Evolutionary conservation across 2,888 invertebrate genomes (phyloP), one percentile per base, ranked within the genome.

Genomic region (Cheilosia urbana): DNA sequence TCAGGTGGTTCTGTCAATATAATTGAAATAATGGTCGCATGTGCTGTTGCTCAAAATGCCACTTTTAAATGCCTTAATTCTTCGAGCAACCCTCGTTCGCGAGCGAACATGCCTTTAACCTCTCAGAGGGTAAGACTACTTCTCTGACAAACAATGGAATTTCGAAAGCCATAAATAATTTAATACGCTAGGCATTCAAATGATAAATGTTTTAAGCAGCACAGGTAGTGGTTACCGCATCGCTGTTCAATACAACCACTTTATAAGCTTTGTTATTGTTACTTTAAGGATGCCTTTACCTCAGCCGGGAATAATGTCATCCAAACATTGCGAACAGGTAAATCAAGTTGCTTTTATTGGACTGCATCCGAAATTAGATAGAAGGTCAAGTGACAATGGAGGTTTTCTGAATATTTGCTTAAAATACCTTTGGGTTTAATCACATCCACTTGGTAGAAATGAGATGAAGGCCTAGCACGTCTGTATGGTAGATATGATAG

Each of bases 1-100:
- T 78, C 78, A 83, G 83, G 78, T 83, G 73, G 73, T 73, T 83
- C 63, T 69, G 57, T 83, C 57, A 51, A 63, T 57, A 65, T 72
- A 78, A 37, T 37, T 37, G 37, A 37, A 37, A 37, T 37, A 78
- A 83, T 83, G 73, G 40, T 79, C 58, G 66, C 66, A 68, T 72
- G 68, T 57, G 40, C 49, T 66, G 63, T 17, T 73, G 30, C 42
- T 66, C 9, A 57, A 62, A 57, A 15, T 11, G 34, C 63, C 68
- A 24, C 37, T 5, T 27, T 30, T 13, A 17, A 60, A n/a, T n/a
- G 47, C 19, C 17, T 42, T 62, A 55, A 75, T 47, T 17, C 13
- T 37, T n/a, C 19, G 13, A 69, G 17, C 34, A 21, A 15, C 40
- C 37, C 37, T 13, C 37, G 37, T 37, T 60, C 6, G 15, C 19